These are phyloP conservation scores for Peribatodes rhomboidaria DNA, from an alignment of 2,888 invertebrate genomes.

Conservation along the genomic window DNA sequence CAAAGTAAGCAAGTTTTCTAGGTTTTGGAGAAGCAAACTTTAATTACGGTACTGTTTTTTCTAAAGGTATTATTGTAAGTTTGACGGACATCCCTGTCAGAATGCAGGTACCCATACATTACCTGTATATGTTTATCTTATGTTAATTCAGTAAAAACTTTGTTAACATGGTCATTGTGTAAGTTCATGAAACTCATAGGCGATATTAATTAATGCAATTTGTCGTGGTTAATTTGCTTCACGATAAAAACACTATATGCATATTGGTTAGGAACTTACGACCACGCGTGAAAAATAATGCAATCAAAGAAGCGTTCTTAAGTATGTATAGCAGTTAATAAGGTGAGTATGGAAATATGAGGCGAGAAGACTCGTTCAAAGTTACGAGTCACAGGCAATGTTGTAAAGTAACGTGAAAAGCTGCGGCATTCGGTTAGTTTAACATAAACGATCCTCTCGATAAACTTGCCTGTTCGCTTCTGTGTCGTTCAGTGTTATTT, in stretches of 20 bases:
- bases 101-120: too few relatives aligned
- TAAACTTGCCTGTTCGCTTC: constrained; percentile 74
- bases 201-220: constrained; percentile 6
- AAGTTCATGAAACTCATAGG: constrained; percentile 2
- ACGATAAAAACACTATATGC: constrained; percentile 18
- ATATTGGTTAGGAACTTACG: constrained; percentile 9
- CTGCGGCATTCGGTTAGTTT: constrained; percentile 36
- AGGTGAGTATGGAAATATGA: constrained; percentile 19
- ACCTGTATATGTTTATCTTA: too few relatives aligned
- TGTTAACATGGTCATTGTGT: too few relatives aligned
- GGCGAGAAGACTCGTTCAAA: constrained; percentile 20
- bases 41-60: too few relatives aligned
- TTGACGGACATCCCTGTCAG: too few relatives aligned
- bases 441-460: constrained; percentile 32
- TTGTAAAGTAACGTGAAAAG: constrained; percentile 41
- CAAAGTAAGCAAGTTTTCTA: too few relatives aligned
- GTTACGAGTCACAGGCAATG: constrained; percentile 28
- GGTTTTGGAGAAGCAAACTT: too few relatives aligned
- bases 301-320: background rate
- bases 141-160: background rate
- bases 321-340: constrained; percentile 11
- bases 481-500: constrained; percentile 68
- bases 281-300: background rate
- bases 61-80: background rate
- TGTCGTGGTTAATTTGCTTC: constrained; percentile 18